Base-by-base conservation (phyloP, 1,140 invertebrate species). In the Littorina saxatilis region DNA sequence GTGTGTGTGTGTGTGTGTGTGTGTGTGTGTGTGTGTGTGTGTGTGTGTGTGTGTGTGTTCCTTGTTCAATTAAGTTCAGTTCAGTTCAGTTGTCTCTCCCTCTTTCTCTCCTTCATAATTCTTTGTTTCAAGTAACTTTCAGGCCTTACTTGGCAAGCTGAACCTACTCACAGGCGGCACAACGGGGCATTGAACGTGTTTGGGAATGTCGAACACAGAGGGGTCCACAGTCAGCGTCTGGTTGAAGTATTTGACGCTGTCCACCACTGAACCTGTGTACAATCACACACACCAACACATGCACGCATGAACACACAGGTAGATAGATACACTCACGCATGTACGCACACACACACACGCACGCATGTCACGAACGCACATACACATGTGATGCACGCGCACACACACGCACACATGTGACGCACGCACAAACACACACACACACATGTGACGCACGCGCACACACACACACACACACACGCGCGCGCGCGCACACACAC, bases 191-290 rank as follows among this genome's bases (percentile, higher is more conserved):
- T n/a, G n/a, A n/a, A n/a, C n/a, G 55, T 61, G 13, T 13, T 37
- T 3, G 4, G 76, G 76, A 15, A 78, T 63, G 39, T 27, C 11
- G 40, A 78, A 78, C n/a, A 63, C 76, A 4, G n/a, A 43, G 1
- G 39, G 20, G 29, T 78, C 76, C 27, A 78, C 55, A 11, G 20
- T 27, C 55, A 66, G 17, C 17, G 76, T 78, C 40, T 78, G 76
- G 76, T 78, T 66, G 55, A 78, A 58, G 55, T 78, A 78, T 39
- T 78, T 55, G 5, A 43, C 29, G 17, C 43, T 63, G 52, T 78
- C 55, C n/a, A 66, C 76, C 39, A 50, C 40, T 7, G 23, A n/a
- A 2, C 15, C 9, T 23, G 40, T 23, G 17, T 43, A 74, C 2
- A 50, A 17, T 50, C 3, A 74, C 39, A 73, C 39, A 35, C 32